Evolutionary conservation across 2,888 invertebrate genomes (phyloP), one percentile per base, ranked within the genome.

Genomic region (Caenorhabditis panamensis): DNA sequence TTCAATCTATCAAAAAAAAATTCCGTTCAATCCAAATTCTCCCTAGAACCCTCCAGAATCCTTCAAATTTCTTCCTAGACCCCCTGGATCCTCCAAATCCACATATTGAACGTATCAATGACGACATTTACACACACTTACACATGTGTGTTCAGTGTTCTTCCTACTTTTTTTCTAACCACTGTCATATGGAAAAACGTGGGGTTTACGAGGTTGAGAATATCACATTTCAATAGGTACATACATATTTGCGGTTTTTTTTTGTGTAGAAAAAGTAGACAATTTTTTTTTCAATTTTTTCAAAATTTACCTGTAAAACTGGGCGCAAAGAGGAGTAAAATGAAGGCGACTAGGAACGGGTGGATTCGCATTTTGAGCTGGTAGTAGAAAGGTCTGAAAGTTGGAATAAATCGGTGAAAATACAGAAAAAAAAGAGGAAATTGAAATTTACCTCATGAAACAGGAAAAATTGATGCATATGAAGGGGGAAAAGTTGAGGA

Each of bases 401-500:
- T 28, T 26, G 9, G n/a, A 36, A 26, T 36, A 58, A 36, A 44
- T 20, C 11, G 36, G 28, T 9, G 16, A 53, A 56, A 22, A 26
- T 54, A 5, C 24, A 49, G 13, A 20, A 31, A 51, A 6, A 31
- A 31, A 31, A n/a, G n/a, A n/a, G n/a, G 13, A 20, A 36, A 13
- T n/a, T 6, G 16, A 51, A 61, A 31, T 1, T 20, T 53, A 73
- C 75, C 75, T 75, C 53, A 75, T 75, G 61, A 44, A 66, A 75
- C 75, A 75, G 66, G 66, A 75, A 75, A 67, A 66, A 75, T 66
- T 66, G 75, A 75, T 75, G 75, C 75, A 75, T 75, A 73, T 28
- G 71, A 47, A 36, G 51, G 73, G 18, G 22, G 41, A 22, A 16
- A 24, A 24, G n/a, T 22, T 16, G 18, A 26, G 41, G 9, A 22